Evolutionary conservation across 2,113 vertebrate genomes (phyloP).

Genomic region (Sula dactylatra): DNA sequence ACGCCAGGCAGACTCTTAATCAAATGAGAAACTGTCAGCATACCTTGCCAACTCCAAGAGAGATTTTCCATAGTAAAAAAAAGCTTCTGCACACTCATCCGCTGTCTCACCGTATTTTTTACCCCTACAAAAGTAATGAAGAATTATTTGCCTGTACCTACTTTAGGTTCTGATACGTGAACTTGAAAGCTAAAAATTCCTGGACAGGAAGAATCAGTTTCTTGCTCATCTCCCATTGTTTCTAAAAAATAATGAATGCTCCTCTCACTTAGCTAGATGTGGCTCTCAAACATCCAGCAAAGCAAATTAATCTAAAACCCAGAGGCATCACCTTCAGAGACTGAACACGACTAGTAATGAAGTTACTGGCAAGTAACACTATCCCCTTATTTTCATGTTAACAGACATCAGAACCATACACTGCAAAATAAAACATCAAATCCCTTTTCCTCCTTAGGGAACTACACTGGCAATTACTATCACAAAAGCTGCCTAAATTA

Average conservation of each 20-base stretch:
- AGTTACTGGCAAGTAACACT: neutral
- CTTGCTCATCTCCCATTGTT: neutral
- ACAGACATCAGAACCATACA: neutral
- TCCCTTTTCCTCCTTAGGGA: neutral
- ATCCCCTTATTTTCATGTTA: neutral
- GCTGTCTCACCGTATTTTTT: constrained; percentile 93
- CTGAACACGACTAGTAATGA: neutral
- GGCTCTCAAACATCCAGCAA: neutral
- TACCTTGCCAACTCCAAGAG: constrained; percentile 95
- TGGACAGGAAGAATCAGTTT: neutral
- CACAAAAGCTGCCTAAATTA: neutral
- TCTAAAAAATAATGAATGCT: neutral
- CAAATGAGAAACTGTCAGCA: neutral
- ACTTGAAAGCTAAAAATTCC: neutral
- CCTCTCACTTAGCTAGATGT: neutral
- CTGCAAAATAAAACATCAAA: neutral
- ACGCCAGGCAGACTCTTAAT: neutral
- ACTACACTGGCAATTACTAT: neutral
- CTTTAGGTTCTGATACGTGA: neutral
- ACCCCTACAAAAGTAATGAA: constrained; percentile 76
- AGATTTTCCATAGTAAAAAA: constrained; percentile 94
- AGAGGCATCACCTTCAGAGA: neutral
- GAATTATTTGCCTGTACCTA: neutral
- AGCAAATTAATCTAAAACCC: neutral
- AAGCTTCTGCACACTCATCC: constrained; percentile 94